Base-by-base conservation (phyloP, 2,113 vertebrate genomes). In the Xyliphius kryptos region DNA sequence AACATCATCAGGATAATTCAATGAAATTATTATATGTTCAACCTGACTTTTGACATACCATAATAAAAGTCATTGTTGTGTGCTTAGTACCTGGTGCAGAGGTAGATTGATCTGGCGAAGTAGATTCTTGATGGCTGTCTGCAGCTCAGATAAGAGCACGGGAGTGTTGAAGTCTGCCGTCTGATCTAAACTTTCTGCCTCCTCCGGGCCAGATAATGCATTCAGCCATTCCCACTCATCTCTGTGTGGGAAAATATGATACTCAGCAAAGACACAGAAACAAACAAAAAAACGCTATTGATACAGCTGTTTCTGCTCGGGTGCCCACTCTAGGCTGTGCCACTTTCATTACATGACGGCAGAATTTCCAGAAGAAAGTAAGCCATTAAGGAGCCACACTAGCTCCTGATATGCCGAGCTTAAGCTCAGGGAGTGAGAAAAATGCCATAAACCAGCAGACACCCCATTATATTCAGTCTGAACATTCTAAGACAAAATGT, bases 201-300 rank as follows among this genome's bases (percentile, higher is more conserved):
- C 87, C 69, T 88, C 88, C 8, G 85, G 83, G 61, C 88, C 87
- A 73, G 89, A 86, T 77, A 95, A 84, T 32, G 75, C 90, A 87
- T 93, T 93, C 85, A 98, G 86, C 94, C 93, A 94, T 80, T 95
- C 94, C 95, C 95, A 98, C 80, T 98, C 95, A 76, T 97, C 92
- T 86, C 95, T 97, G 85, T 81, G 59, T 17, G 84, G 74, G 80
- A 77, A 71, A 55, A 61, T 46, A 71, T 36, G 58, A 60, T 20
- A 32, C 48, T 66, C 26, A 56, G 52, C 67, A 56, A 74, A 62
- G 21, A 73, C 36, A 69, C 66, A 73, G 15, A 49, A 11, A 32
- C 55, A 19, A 6, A 37, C 38, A n/a, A n/a, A n/a, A n/a, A n/a
- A n/a, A n/a, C n/a, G n/a, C n/a, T n/a, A n/a, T n/a, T n/a, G n/a